Evolutionary conservation across 2,888 invertebrate species (phyloP), one percentile per base, ranked within the genome.

Genomic region (Pegoplata infirma): DNA sequence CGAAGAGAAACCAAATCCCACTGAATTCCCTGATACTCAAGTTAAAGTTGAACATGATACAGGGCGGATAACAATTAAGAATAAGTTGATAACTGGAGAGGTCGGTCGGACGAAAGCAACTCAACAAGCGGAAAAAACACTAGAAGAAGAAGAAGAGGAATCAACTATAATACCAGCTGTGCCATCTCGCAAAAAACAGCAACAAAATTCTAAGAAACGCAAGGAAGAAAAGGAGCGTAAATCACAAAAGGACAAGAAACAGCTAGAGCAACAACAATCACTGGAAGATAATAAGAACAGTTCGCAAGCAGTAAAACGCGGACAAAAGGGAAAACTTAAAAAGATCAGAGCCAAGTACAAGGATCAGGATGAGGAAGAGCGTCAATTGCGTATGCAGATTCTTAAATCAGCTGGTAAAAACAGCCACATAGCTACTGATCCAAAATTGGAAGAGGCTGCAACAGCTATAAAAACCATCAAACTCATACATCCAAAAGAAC

Each of bases 281-380:
- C 16, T 32, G 3, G 83, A 86, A 74, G 80, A 86, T 32, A 88
- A 87, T 67, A 85, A 85, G 49, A 88, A 87, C 61, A 80, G 61
- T 63, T 59, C 81, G 3, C 85, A 86, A 23, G 89, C 90, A 72
- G 84, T 92, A 17, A 97, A 97, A 89, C 91, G 97, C 58, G 96
- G 97, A 0, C 97, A 97, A 86, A 94, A 93, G 85, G 93, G 94
- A 40, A 97, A 97, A 89, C 86, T 97, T 82, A 98, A 98, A 90
- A 98, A 98, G 91, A 97, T 98, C 14, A 97, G 96, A 88, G 95
- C 96, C 86, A 99, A 99, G 87, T 99, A 99, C 87, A 95, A 93
- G 88, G 94, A 98, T 89, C 98, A 99, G 89, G 99, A 99, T 87
- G 99, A 99, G 4, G 98, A 99, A 84, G 99, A 99, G 83, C 91